phyloP scores from a whole-genome alignment of 1,140 invertebrate genomes.

The Brachionus angularis region DNA sequence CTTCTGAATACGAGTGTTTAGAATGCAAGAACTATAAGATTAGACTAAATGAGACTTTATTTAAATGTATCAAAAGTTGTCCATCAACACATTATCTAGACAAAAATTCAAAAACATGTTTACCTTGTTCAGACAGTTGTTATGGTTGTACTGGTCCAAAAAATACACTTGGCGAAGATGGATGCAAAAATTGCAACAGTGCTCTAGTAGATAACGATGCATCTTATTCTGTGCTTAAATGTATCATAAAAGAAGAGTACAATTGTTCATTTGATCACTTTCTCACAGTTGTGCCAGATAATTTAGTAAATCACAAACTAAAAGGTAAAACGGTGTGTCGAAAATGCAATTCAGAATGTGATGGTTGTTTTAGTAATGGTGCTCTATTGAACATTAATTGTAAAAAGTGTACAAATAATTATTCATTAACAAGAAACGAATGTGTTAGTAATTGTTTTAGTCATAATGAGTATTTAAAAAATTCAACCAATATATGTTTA shows the following conservation, averaged over 20 bases:
- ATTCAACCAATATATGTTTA: background rate
- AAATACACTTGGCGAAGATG: constrained; percentile 13
- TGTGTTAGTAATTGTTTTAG: background rate
- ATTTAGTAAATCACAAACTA: background rate
- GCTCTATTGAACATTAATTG: background rate
- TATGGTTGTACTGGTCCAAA: constrained; percentile 18
- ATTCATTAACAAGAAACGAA: background rate
- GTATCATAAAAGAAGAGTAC: background rate
- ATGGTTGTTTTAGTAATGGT: background rate
- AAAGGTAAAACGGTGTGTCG: constrained; percentile 6
- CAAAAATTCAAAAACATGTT: background rate
- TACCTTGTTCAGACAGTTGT: constrained; percentile 2
- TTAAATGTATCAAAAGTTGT: no score
- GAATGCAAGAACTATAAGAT: background rate
- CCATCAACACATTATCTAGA: background rate
- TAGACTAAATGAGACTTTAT: background rate
- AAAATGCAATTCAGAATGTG: constrained; percentile 26
- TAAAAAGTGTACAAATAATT: constrained; percentile 10
- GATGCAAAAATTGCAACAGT: constrained; percentile 17
- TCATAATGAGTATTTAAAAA: constrained; percentile 1
- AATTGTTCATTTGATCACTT: background rate
- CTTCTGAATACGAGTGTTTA: constrained; percentile 10
- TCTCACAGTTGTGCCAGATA: background rate
- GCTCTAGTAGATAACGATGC: constrained; percentile 14
- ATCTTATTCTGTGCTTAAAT: background rate